Evolutionary conservation across 30 jellyfish, hydroid and myxozoan species (phyloP).

Genomic region (Euphysa ruthae): DNA sequence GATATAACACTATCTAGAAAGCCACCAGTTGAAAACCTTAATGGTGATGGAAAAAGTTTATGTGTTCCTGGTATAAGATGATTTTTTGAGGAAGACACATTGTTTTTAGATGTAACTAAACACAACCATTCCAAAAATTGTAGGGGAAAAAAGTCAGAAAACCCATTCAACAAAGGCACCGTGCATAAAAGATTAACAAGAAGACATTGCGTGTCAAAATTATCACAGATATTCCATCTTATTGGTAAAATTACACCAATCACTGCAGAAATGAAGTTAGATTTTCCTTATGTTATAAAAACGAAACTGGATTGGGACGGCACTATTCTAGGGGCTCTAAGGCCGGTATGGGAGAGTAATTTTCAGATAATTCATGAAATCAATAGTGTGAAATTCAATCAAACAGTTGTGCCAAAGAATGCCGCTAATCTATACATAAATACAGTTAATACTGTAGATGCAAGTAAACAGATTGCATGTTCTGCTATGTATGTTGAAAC

Average conservation of each 20-base stretch:
- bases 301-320: not conserved
- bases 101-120: not conserved
- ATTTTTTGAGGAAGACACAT: not conserved
- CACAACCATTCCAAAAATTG: not conserved
- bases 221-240: not conserved
- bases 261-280: constrained; percentile 10
- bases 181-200: not conserved
- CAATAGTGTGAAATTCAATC: not conserved
- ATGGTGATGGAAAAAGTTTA: not conserved
- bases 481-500: not conserved
- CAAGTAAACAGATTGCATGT: not conserved
- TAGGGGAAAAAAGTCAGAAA: not conserved
- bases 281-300: not conserved
- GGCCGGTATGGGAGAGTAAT: not conserved
- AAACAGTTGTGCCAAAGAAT: not conserved
- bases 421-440: not conserved
- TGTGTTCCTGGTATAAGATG: not conserved
- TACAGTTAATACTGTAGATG: not conserved
- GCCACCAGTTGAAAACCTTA: not conserved
- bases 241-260: constrained; percentile 2
- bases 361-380: constrained; percentile 1
- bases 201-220: not conserved
- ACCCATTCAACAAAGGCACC: not conserved
- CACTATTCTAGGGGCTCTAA: not conserved
- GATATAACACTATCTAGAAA: constrained; percentile 6